These are phyloP conservation scores for Delichon dasypus DNA, from an alignment of 2,797 vertebrate genomes.

Conservation along the genomic window DNA sequence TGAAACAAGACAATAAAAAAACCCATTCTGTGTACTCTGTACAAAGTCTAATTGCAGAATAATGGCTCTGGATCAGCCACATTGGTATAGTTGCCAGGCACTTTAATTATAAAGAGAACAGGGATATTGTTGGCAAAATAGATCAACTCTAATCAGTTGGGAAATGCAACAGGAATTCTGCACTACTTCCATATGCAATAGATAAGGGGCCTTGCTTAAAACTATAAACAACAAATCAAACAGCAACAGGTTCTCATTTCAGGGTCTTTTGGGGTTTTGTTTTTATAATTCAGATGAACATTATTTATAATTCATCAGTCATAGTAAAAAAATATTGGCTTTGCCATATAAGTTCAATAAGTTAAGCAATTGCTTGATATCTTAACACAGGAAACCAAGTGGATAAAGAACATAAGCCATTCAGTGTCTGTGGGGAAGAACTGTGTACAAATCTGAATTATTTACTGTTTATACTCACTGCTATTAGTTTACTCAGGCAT, in stretches of 20 bases:
- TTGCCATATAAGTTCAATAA: neutral
- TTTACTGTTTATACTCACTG: neutral
- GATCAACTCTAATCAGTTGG: neutral
- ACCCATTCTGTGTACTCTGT: neutral
- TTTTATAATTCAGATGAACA: neutral
- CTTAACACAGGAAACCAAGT: neutral
- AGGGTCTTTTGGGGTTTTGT: neutral
- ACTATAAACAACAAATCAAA: neutral
- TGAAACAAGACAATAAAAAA: slow-evolving; percentile 2
- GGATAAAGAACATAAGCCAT: neutral
- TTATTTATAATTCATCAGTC: neutral
- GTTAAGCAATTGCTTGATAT: neutral
- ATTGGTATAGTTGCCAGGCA: neutral
- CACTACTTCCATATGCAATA: neutral
- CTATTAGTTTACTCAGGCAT: neutral
- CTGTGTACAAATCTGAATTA: neutral
- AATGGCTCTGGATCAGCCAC: neutral
- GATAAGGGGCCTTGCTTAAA: neutral
- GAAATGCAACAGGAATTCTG: neutral
- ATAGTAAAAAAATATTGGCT: neutral
- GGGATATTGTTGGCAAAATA: neutral
- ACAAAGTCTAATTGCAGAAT: neutral
- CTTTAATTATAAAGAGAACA: neutral
- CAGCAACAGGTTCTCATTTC: neutral
- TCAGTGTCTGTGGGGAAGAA: neutral